Evolutionary conservation across 2,113 vertebrate genomes (phyloP).

Genomic region (Benitochromis conjunctus): DNA sequence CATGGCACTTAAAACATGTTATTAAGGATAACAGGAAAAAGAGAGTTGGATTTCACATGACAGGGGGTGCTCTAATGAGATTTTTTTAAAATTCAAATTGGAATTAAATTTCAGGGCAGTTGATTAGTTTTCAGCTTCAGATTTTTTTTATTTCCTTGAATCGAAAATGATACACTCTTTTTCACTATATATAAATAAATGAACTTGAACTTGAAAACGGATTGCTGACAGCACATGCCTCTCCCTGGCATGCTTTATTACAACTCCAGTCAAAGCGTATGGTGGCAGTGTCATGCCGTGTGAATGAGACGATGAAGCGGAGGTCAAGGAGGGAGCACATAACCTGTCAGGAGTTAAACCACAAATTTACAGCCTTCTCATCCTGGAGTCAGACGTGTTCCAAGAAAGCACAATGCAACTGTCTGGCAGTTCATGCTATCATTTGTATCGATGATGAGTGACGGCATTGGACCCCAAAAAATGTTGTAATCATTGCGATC

Average conservation of each 20-base stretch:
- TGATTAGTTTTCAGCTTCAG: not conserved
- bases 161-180: not conserved
- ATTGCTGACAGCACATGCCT: not conserved
- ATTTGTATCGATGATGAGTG: not conserved
- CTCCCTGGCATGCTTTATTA: not conserved
- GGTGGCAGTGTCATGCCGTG: conserved; percentile 3
- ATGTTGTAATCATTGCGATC: not conserved
- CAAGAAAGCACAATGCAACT: not conserved
- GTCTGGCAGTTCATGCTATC: not conserved
- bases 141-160: not conserved
- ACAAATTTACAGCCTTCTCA: conserved; percentile 23
- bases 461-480: not conserved
- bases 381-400: not conserved
- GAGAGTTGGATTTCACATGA: conserved; percentile 8
- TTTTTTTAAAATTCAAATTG: not conserved
- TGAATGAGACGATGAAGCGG: conserved; percentile 11
- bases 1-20: not conserved
- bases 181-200: not conserved
- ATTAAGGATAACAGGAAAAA: not conserved
- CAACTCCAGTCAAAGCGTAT: not conserved
- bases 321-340: conserved; percentile 35
- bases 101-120: not conserved
- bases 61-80: not conserved
- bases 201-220: conserved; percentile 14
- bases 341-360: conserved; percentile 5